These are phyloP conservation scores for Drosophila pseudoobscura DNA, from an alignment of 1,140 invertebrate species.

Conservation along the genomic window DNA sequence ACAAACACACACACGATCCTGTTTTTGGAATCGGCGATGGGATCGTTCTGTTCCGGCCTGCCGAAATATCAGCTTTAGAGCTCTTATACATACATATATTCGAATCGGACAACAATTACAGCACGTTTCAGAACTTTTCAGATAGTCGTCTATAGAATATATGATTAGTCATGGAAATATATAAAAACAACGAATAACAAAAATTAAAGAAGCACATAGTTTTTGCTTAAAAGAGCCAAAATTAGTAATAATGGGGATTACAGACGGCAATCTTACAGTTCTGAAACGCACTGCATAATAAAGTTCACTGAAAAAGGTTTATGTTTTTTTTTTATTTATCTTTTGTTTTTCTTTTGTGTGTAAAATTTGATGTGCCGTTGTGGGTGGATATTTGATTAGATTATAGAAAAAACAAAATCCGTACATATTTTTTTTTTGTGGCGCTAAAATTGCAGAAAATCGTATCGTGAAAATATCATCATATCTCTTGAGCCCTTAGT, in stretches of 20 bases:
- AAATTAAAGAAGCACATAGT: too few relatives aligned
- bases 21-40: too few relatives aligned
- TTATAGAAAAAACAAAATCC: conserved; percentile 11
- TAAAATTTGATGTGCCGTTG: conserved; percentile 40
- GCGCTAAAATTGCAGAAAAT: conserved; percentile 83
- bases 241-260: too few relatives aligned
- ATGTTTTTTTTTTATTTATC: conserved; percentile 22
- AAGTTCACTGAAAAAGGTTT: conserved; percentile 21
- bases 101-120: conserved; percentile 1
- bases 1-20: conserved; percentile 1
- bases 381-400: conserved; percentile 27
- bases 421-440: conserved; percentile 35
- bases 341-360: conserved; percentile 22
- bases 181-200: too few relatives aligned
- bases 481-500: conserved; percentile 22
- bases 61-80: too few relatives aligned
- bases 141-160: too few relatives aligned
- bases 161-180: too few relatives aligned
- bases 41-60: too few relatives aligned
- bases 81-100: neutral
- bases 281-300: conserved; percentile 13
- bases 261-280: neutral
- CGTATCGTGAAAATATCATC: conserved; percentile 72
- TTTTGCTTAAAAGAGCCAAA: too few relatives aligned
- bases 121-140: neutral